Percentiles rank a stretch among this genome's conserved stretches.
These are phyloP conservation scores for Acanthococcus lagerstroemiae DNA, from an alignment of 2,888 invertebrate species.

Conservation along the genomic window DNA sequence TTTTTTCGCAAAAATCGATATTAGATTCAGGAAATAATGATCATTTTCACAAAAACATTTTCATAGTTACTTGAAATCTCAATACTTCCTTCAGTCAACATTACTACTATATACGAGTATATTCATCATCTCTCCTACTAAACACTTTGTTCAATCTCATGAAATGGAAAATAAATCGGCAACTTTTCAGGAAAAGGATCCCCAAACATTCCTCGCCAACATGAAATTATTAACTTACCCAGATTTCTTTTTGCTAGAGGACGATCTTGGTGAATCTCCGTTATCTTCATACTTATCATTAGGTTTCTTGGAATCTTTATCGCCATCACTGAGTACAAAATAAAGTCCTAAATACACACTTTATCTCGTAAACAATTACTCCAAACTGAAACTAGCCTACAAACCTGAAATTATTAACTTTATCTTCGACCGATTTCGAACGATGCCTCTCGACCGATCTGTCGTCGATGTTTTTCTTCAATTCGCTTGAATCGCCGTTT, in stretches of 20 bases:
- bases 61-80: too few species aligned
- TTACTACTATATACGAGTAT: too few species aligned
- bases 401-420: conserved; percentile 9
- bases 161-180: too few species aligned
- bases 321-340: conserved; percentile 13
- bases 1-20: too few species aligned
- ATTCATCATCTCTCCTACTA: too few species aligned
- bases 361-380: neutral
- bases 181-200: too few species aligned
- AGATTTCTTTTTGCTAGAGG: neutral
- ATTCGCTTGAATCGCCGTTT: conserved; percentile 18
- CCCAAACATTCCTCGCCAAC: too few species aligned
- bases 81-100: too few species aligned
- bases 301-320: neutral
- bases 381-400: neutral
- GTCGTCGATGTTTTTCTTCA: neutral
- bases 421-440: conserved; percentile 4
- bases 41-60: too few species aligned
- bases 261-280: conserved; percentile 4
- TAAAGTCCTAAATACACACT: neutral
- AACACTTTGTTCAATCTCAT: too few species aligned
- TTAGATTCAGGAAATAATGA: too few species aligned
- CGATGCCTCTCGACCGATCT: conserved; percentile 1
- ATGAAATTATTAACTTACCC: neutral
- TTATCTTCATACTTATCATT: conserved; percentile 1